These are phyloP conservation scores for Semnornis frantzii DNA, from an alignment of 2,113 vertebrate genomes.

Conservation along the genomic window DNA sequence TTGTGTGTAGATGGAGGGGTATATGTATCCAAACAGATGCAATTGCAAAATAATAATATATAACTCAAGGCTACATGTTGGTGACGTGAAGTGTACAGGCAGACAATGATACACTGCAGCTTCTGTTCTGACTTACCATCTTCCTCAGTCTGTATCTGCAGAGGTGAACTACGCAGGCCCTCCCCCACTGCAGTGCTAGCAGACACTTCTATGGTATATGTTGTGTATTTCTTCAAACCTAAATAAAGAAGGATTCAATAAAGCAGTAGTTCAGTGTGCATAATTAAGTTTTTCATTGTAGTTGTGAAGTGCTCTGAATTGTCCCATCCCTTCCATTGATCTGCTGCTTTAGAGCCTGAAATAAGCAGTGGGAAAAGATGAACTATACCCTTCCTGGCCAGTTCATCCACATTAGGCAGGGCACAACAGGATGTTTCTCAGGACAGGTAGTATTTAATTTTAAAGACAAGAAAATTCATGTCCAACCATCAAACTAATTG, in stretches of 20 bases:
- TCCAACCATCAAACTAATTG: neutral
- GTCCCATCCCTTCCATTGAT: neutral
- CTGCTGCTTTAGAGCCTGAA: neutral
- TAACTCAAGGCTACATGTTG: neutral
- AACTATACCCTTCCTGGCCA: neutral
- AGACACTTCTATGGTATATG: slow-evolving; percentile 75
- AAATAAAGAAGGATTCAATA: slow-evolving; percentile 1
- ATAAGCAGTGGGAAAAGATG: neutral
- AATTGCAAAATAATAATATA: neutral
- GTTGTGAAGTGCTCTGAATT: neutral
- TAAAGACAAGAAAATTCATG: neutral
- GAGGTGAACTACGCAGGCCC: slow-evolving; percentile 69
- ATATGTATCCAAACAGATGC: neutral
- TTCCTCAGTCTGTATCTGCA: slow-evolving; percentile 26
- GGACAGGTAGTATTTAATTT: neutral
- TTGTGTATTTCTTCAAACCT: slow-evolving; percentile 80
- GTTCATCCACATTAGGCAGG: neutral
- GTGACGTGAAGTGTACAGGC: neutral
- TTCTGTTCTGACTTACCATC: neutral
- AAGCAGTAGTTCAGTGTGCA: neutral
- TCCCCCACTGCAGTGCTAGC: slow-evolving; percentile 78
- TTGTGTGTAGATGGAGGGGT: neutral
- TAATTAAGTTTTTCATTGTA: neutral
- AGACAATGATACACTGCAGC: neutral
- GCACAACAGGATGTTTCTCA: neutral